These are phyloP conservation scores for Cephus rjabovi DNA, from an alignment of 2,888 invertebrate species.

Conservation along the genomic window DNA sequence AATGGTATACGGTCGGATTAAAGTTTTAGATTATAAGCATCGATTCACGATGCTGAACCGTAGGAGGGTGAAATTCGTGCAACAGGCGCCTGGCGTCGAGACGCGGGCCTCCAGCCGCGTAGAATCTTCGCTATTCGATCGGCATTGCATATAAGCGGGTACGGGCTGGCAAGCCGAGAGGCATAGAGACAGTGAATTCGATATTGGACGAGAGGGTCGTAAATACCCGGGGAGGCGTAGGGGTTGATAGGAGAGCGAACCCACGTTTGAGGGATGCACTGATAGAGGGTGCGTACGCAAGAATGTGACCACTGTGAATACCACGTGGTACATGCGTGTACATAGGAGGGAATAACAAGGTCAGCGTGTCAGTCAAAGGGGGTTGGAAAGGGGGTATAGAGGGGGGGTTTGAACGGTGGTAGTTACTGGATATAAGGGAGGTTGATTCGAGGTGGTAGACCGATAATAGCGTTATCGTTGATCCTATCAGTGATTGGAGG, in stretches of 20 bases:
- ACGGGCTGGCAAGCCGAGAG: not conserved
- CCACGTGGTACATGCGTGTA: slow-evolving; percentile 17
- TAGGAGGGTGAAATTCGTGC: slow-evolving; percentile 26
- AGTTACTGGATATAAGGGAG: not conserved
- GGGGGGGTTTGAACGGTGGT: not conserved
- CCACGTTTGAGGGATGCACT: not conserved
- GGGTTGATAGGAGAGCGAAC: not conserved
- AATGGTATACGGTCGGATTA: not conserved
- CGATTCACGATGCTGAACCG: not conserved
- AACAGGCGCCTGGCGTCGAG: slow-evolving; percentile 43
- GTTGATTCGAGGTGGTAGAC: not conserved
- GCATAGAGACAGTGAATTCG: not conserved
- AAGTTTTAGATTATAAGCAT: not conserved
- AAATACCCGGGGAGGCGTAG: not conserved
- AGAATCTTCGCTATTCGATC: slow-evolving; percentile 64
- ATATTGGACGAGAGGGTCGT: not conserved
- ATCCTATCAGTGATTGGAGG: slow-evolving; percentile 20
- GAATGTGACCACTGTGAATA: not conserved
- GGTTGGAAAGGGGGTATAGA: not conserved
- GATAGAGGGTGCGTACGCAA: not conserved
- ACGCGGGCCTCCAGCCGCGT: slow-evolving; percentile 47
- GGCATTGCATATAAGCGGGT: slow-evolving; percentile 34
- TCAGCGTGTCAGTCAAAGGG: slow-evolving; percentile 55
- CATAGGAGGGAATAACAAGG: slow-evolving; percentile 45
- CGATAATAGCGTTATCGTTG: slow-evolving; percentile 34